Percentiles rank a stretch among this genome's conserved stretches.
These are phyloP conservation scores for Corythornis vintsioides DNA, from an alignment of 2,113 vertebrate species.

Conservation along the genomic window DNA sequence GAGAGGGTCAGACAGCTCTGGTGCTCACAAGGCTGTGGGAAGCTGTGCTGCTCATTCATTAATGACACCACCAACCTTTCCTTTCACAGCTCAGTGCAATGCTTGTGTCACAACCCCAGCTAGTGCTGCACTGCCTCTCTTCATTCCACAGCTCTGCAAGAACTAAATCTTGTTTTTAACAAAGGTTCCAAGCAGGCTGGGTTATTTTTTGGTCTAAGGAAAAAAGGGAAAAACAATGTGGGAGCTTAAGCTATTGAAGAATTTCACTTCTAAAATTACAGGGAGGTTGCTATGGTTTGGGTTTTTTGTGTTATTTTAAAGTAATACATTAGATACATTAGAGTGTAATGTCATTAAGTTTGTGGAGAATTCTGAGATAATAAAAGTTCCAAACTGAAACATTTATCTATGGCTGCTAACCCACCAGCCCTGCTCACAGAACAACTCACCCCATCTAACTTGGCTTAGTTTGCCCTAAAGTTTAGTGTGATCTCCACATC, in stretches of 20 bases:
- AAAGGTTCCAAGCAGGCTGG: not conserved
- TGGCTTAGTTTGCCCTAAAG: not conserved
- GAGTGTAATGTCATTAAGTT: not conserved
- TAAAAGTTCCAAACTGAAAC: not conserved
- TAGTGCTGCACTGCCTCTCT: not conserved
- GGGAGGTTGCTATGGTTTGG: accelerated
- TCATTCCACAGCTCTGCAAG: not conserved
- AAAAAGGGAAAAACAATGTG: not conserved
- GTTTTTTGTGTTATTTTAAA: not conserved
- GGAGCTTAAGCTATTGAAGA: not conserved
- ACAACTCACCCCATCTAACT: not conserved
- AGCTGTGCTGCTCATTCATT: not conserved
- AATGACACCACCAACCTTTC: not conserved
- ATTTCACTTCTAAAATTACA: not conserved
- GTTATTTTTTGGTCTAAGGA: not conserved
- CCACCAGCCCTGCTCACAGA: not conserved
- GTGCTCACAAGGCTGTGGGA: not conserved
- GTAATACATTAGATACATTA: not conserved
- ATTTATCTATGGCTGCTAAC: not conserved
- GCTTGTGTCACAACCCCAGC: too few species aligned
- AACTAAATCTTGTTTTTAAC: not conserved
- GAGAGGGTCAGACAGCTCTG: not conserved
- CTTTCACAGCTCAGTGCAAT: accelerated
- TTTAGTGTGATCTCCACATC: not conserved
- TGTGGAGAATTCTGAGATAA: not conserved